phyloP scores from a whole-genome alignment of 1,140 invertebrate genomes.

The Drosophila santomea region DNA sequence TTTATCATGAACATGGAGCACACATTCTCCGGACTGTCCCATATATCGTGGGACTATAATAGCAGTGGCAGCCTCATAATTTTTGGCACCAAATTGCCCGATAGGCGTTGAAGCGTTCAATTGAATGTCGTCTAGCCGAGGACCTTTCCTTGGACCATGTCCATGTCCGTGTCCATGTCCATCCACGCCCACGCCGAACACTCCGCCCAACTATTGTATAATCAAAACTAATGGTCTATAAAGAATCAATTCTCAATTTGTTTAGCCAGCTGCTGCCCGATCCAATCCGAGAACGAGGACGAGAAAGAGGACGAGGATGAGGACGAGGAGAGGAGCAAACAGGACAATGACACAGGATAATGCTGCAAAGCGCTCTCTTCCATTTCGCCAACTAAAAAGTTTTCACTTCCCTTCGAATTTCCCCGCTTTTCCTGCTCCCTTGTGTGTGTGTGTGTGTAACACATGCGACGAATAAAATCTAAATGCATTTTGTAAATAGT shows the following conservation, averaged over 20 bases:
- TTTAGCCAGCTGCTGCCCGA: constrained; percentile 75
- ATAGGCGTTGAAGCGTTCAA: constrained; percentile 83
- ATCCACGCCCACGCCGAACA: constrained; percentile 4
- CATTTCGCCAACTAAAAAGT: constrained; percentile 51
- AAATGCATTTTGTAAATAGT: constrained; percentile 70
- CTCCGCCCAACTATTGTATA: constrained; percentile 70
- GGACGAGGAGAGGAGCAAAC: constrained; percentile 27
- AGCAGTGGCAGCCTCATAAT: constrained; percentile 73
- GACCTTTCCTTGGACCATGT: constrained; percentile 37
- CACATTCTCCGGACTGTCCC: constrained; percentile 32
- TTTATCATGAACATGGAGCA: constrained; percentile 75
- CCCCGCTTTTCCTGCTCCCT: background rate
- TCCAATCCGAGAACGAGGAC: background rate
- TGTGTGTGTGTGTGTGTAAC: constrained; percentile 40
- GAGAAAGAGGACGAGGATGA: too few relatives aligned
- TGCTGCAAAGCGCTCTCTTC: constrained; percentile 30
- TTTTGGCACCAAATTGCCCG: constrained; percentile 80
- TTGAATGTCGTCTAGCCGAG: constrained; percentile 69
- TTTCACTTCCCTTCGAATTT: constrained; percentile 5
- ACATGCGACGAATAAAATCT: constrained; percentile 78
- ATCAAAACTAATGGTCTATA: constrained; percentile 84
- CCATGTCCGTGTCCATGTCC: constrained; percentile 6
- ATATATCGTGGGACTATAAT: constrained; percentile 79
- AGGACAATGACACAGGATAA: constrained; percentile 50
- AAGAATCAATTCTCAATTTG: constrained; percentile 84